A percentile compares a stretch with the other conserved stretches of the same genome.
Evolutionary conservation across 1,140 invertebrate genomes (phyloP).

Genomic region (Hycleus cichorii): DNA sequence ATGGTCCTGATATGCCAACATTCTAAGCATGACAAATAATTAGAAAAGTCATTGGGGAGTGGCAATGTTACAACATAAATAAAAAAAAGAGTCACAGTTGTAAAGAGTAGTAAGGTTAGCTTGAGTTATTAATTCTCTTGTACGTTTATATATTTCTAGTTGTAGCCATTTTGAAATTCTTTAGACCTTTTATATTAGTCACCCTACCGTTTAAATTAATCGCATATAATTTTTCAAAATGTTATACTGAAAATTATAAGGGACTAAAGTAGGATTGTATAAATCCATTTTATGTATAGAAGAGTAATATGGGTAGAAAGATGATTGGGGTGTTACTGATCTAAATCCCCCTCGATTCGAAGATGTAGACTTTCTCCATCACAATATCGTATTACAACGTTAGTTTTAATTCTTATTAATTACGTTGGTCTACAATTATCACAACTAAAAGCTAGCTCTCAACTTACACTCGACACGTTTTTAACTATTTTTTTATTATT

Average conservation of each 20-base stretch:
- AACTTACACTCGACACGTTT: too few relatives aligned
- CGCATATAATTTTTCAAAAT: constrained; percentile 12
- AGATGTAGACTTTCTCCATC: constrained; percentile 5
- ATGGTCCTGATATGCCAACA: too few relatives aligned
- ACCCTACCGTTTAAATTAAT: constrained; percentile 17
- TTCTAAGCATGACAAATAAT: constrained; percentile 11
- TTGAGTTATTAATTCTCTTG: constrained; percentile 15
- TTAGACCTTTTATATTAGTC: constrained; percentile 3
- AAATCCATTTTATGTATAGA: too few relatives aligned
- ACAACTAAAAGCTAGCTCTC: neutral
- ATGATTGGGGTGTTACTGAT: constrained; percentile 3
- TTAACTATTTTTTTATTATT: too few relatives aligned
- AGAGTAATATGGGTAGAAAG: neutral
- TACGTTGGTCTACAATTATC: constrained; percentile 10
- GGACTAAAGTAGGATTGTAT: neutral
- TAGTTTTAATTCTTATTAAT: constrained; percentile 18
- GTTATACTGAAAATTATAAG: constrained; percentile 1
- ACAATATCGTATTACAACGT: constrained; percentile 13
- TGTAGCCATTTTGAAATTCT: constrained; percentile 15
- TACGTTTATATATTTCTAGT: constrained; percentile 7
- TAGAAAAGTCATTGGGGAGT: neutral
- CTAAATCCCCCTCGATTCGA: constrained; percentile 3
- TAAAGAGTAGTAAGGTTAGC: constrained; percentile 7
- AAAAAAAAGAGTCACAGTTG: constrained; percentile 2
- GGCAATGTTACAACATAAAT: constrained; percentile 12